Evolutionary conservation across 2,888 invertebrate genomes (phyloP), one percentile per base, ranked within the genome.

Genomic region (Drosophila pegasa): DNA sequence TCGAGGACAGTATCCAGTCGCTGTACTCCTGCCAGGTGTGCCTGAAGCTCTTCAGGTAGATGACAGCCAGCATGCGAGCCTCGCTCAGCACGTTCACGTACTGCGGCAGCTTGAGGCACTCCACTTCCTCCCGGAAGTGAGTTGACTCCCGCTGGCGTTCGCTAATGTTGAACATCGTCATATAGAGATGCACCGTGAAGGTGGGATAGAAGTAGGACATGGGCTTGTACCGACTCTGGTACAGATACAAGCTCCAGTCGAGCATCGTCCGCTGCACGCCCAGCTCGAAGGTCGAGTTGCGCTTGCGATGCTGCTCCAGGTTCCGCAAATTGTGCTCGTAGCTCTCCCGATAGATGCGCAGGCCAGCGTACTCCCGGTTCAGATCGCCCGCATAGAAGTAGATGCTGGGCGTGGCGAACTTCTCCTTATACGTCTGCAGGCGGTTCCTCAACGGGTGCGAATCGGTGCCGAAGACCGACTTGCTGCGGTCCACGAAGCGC

Each of bases 131-230:
- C 0, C 78, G 71, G 48, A 90, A 89, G 4, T 75, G 83, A 12
- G 83, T 87, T 0, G 78, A 78, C 3, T 91, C 90, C 2, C 81
- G 80, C 41, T 80, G 77, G 0, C 91, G 80, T 22, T 88, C 90
- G 12, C 89, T 88, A 4, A 78, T 82, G 18, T 91, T 92, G 47
- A 87, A 91, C 52, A 92, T 63, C 14, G 88, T 83, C 91, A 91
- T 91, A 78, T 91, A 91, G 1, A 91, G 70, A 47, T 92, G 92
- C 0, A 90, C 90, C 52, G 87, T 89, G 2, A 91, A 76, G 0
- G 91, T 91, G 18, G 91, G 58, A 71, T 87, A 91, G 60, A 87
- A 91, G 40, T 91, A 91, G 2, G 91, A 90, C 90, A 91, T 91
- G 0, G 91, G 91, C 52, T 91, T 91, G 43, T 87, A 73, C 1